Percentiles rank a stretch among this genome's conserved stretches.
These are phyloP conservation scores for Apodemia zela DNA, from an alignment of 2,888 invertebrate species.

Conservation along the genomic window DNA sequence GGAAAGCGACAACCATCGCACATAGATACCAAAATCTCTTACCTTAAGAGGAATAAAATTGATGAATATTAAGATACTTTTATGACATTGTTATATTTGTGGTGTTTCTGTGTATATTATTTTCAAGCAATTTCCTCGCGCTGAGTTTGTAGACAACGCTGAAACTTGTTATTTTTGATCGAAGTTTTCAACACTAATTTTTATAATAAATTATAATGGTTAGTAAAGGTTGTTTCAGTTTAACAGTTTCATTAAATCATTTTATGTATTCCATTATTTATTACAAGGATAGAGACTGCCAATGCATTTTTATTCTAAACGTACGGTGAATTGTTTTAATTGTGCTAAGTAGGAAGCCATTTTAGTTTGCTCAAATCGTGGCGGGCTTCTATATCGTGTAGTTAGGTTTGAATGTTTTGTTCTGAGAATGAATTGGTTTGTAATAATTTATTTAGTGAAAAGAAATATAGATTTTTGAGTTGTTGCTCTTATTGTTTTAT, in stretches of 20 bases:
- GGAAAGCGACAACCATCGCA: too few species aligned
- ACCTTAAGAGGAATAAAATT: too few species aligned
- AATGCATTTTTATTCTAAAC: slow-evolving; percentile 4
- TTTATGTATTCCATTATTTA: slow-evolving; percentile 8
- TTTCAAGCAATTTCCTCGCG: too few species aligned
- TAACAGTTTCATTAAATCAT: slow-evolving; percentile 3
- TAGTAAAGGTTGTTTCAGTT: slow-evolving; percentile 7
- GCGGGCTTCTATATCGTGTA: not conserved
- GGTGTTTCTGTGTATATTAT: too few species aligned
- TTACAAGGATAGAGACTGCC: slow-evolving; percentile 17
- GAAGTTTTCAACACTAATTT: not conserved
- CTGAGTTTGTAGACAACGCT: too few species aligned
- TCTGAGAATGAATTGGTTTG: slow-evolving; percentile 35
- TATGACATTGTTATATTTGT: too few species aligned
- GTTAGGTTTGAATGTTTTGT: slow-evolving; percentile 21
- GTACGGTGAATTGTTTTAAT: slow-evolving; percentile 6
- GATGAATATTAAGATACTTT: too few species aligned
- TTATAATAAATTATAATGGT: not conserved
- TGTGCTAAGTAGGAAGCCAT: slow-evolving; percentile 3
- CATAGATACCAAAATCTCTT: too few species aligned
- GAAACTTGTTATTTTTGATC: too few species aligned
- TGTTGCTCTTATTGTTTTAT: slow-evolving; percentile 37
- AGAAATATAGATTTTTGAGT: slow-evolving; percentile 54
- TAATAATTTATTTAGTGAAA: slow-evolving; percentile 43
- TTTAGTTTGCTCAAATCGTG: slow-evolving; percentile 15